Evolutionary conservation across 2,888 invertebrate species (phyloP).

Genomic region (Cosmia pyralina): DNA sequence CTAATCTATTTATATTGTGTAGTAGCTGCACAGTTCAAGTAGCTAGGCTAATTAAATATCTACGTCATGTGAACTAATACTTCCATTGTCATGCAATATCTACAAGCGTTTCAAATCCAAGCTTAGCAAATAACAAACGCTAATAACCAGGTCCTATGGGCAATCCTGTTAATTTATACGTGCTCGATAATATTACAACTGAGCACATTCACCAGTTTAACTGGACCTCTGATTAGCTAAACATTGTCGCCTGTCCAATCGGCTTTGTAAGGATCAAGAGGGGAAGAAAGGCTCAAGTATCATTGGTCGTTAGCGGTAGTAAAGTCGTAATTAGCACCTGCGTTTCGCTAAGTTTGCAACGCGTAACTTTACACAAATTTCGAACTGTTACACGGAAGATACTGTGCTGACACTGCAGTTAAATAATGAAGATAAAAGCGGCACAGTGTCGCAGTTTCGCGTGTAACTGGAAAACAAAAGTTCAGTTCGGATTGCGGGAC

Average conservation of each 20-base stretch:
- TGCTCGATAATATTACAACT: conserved; percentile 62
- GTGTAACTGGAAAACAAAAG: conserved; percentile 52
- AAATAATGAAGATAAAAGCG: conserved; percentile 19
- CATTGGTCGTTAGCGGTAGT: conserved; percentile 65
- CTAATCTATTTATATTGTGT: neutral
- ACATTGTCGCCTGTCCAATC: conserved; percentile 12
- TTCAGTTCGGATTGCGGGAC: conserved; percentile 45
- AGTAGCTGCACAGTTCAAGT: neutral
- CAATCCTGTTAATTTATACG: conserved; percentile 67
- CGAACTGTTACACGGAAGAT: conserved; percentile 31
- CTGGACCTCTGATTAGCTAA: conserved; percentile 31
- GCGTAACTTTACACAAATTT: conserved; percentile 70
- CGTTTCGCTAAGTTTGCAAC: conserved; percentile 77
- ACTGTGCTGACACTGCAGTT: conserved; percentile 47
- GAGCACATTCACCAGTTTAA: conserved; percentile 44
- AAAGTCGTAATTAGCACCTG: conserved; percentile 85
- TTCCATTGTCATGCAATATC: conserved; percentile 1
- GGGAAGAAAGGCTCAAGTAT: conserved; percentile 62
- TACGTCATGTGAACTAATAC: neutral
- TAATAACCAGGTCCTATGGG: conserved; percentile 63
- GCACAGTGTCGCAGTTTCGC: conserved; percentile 48
- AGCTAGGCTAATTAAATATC: conserved; percentile 1
- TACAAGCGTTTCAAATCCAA: conserved; percentile 29
- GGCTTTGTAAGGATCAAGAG: conserved; percentile 15
- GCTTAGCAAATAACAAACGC: conserved; percentile 60